phyloP scores from a whole-genome alignment of 2,113 vertebrate species.

The Caranx melampygus region DNA sequence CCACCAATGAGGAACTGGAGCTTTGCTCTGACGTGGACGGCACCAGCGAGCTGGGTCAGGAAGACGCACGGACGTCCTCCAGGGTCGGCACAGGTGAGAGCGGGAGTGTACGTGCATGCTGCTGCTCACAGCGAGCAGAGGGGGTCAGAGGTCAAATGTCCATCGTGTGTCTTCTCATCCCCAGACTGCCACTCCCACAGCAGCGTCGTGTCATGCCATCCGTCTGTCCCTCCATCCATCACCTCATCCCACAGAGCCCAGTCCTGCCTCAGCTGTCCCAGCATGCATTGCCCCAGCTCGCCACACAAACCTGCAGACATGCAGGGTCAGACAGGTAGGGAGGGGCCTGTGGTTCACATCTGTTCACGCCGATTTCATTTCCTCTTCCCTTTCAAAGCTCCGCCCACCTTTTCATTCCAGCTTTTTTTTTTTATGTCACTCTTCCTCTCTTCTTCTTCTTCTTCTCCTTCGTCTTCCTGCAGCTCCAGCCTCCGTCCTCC shows the following conservation, averaged over 20 bases:
- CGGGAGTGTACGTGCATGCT: too few species aligned
- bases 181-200: slow-evolving; percentile 75
- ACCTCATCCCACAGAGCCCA: slow-evolving; percentile 75
- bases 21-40: slow-evolving; percentile 86
- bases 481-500: slow-evolving; percentile 51
- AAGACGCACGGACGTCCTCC: slow-evolving; percentile 53
- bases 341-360: not conserved
- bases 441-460: not conserved
- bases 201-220: slow-evolving; percentile 60
- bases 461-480: slow-evolving; percentile 48
- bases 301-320: slow-evolving; percentile 68
- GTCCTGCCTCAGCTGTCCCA: slow-evolving; percentile 77
- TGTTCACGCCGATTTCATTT: too few species aligned
- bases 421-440: not conserved
- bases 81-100: slow-evolving; percentile 67
- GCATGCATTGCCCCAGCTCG: slow-evolving; percentile 76
- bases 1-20: slow-evolving; percentile 86
- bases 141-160: not conserved
- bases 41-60: slow-evolving; percentile 83
- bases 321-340: slow-evolving; percentile 76
- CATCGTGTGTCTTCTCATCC: slow-evolving; percentile 38
- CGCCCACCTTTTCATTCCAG: not conserved
- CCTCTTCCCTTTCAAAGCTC: not conserved
- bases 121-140: too few species aligned
- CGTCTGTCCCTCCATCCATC: slow-evolving; percentile 78